Evolutionary conservation across 2,113 vertebrate species (phyloP).

Genomic region (Odobenus rosmarus): DNA sequence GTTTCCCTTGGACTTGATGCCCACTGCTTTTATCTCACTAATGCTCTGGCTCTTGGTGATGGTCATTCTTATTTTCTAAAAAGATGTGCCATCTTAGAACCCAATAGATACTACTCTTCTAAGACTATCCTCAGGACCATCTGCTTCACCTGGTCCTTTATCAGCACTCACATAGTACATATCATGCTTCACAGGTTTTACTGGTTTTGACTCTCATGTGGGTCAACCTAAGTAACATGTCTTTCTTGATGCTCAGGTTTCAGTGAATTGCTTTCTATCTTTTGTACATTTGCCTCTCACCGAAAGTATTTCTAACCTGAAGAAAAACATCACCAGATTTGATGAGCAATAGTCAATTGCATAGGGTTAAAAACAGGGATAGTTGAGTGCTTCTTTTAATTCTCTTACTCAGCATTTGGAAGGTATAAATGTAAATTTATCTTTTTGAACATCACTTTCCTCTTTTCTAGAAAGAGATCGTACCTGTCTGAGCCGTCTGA

Average conservation of each 20-base stretch:
- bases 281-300: background rate
- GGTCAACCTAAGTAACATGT: background rate
- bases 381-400: background rate
- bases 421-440: background rate
- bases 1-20: background rate
- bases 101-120: background rate
- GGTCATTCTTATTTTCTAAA: background rate
- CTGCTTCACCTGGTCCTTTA: background rate
- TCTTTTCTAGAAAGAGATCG: background rate
- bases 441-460: background rate
- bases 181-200: accelerated
- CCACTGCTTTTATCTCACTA: background rate
- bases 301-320: background rate
- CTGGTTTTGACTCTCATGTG: accelerated
- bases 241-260: background rate
- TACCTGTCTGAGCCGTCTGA: background rate
- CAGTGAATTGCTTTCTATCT: background rate
- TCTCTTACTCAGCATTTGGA: background rate
- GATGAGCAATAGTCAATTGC: background rate
- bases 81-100: background rate
- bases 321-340: background rate
- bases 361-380: background rate
- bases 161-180: background rate
- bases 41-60: background rate
- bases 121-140: background rate